Evolutionary conservation across 2,888 invertebrate species (phyloP).

Genomic region (Phortica okadai): DNA sequence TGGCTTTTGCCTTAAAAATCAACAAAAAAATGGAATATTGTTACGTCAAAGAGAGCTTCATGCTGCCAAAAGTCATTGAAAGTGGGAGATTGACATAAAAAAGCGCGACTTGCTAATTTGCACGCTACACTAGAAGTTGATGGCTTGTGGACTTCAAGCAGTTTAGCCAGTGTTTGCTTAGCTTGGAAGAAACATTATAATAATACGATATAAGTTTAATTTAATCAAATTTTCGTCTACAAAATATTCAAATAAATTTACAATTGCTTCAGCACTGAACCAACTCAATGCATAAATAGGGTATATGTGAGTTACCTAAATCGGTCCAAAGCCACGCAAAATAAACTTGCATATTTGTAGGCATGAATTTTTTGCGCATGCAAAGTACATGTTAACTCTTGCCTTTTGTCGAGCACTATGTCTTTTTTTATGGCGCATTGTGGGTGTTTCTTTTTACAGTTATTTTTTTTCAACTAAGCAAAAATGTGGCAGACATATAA

Average conservation of each 20-base stretch:
- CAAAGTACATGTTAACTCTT: slow-evolving; percentile 62
- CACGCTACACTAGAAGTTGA: slow-evolving; percentile 71
- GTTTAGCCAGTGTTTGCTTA: neutral
- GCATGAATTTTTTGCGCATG: slow-evolving; percentile 22
- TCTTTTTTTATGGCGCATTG: slow-evolving; percentile 39
- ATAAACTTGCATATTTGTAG: neutral
- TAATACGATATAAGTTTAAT: neutral
- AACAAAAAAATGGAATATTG: slow-evolving; percentile 41
- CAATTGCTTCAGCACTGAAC: neutral
- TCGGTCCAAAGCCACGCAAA: neutral
- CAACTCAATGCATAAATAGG: neutral
- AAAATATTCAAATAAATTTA: too few species aligned
- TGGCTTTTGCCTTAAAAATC: neutral
- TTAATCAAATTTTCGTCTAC: neutral
- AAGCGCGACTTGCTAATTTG: slow-evolving; percentile 69
- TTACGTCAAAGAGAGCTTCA: slow-evolving; percentile 9
- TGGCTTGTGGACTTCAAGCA: slow-evolving; percentile 28
- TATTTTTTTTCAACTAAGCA: slow-evolving; percentile 43
- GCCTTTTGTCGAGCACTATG: slow-evolving; percentile 39
- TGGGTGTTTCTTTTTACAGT: slow-evolving; percentile 38
- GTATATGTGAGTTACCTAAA: neutral
- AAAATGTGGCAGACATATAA: slow-evolving; percentile 61
- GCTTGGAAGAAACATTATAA: neutral
- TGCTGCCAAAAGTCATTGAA: slow-evolving; percentile 14
- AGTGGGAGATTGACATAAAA: neutral